Evolutionary conservation across 2,113 vertebrate species (phyloP).

Genomic region (Rostratula benghalensis): DNA sequence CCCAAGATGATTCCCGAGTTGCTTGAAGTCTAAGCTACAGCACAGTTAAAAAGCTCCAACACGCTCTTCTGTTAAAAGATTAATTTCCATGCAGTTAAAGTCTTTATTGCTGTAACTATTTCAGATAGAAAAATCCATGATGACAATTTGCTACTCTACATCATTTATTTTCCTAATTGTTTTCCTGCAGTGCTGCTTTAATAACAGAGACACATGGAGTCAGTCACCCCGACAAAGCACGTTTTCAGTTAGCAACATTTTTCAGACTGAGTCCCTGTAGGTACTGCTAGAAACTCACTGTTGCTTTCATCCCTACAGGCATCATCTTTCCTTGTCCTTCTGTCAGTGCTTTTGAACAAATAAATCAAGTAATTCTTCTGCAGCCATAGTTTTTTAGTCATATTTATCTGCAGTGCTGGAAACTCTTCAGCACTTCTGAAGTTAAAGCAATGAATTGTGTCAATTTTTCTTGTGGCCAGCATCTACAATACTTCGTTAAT

Average conservation of each 20-base stretch:
- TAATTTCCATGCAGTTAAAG: not conserved
- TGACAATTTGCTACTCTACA: not conserved
- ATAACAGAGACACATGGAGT: not conserved
- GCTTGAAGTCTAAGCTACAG: not conserved
- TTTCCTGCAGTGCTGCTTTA: not conserved
- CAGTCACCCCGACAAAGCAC: not conserved
- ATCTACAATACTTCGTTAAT: not conserved
- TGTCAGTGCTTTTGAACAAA: not conserved
- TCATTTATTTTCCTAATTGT: conserved; percentile 13
- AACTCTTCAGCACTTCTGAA: not conserved
- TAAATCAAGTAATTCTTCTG: not conserved
- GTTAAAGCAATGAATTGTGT: not conserved
- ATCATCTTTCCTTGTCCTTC: not conserved
- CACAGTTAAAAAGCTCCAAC: not conserved
- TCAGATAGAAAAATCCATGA: not conserved
- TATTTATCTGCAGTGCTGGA: not conserved
- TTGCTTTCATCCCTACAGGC: not conserved
- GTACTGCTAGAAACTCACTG: not conserved
- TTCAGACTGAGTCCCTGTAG: not conserved
- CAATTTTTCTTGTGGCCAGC: not conserved
- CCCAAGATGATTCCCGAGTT: not conserved
- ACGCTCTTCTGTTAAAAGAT: not conserved
- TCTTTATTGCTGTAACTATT: not conserved
- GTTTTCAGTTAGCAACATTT: not conserved
- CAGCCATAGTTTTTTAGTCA: not conserved